Base-by-base conservation (phyloP, 2,888 invertebrate species). In the Slavum lentiscoides region DNA sequence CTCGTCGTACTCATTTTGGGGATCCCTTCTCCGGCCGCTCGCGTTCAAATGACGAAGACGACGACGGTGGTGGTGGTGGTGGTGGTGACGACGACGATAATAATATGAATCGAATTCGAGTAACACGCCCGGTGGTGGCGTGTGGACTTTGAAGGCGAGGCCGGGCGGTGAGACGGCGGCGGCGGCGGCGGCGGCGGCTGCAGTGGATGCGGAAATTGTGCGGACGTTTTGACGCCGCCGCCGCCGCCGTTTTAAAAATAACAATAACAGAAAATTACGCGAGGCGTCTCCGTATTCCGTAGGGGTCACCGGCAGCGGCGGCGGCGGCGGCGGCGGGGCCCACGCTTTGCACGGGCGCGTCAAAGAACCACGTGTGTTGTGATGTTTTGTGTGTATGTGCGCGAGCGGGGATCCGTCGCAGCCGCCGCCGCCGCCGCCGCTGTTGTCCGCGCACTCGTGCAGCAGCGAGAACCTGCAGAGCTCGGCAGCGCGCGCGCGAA, bases 221-320 rank as follows among this genome's bases (percentile, higher is more conserved):
- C 30, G 30, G 30, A 30, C 30, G 30, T 30, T 30, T 30, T 30
- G n/a, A 66, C 64, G 13, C 15, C 15, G 64, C 30, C 21, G 61
- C 11, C 53, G 55, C 8, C 30, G 69, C 55, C 62, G 77, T 53
- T 77, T 77, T 77, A 77, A 69, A 77, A 77, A 77, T 77, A 77
- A 77, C 77, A 77, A 77, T 69, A 69, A 77, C 69, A 77, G 6
- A 5, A 77, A 69, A 77, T 30, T 69, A 62, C 68, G 69, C 64
- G 23, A 43, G 43, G 49, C 55, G 59, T 11, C 21, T 21, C 21
- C 58, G 21, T 66, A 17, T 69, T 37, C 64, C 53, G 74, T 37
- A 49, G 73, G 73, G 73, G 73, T 73, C 73, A 73, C 73, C 61
- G 72, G 59, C 61, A 61, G 61, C 75, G 74, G 13, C 30, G 53